phyloP scores from a whole-genome alignment of 2,113 vertebrate genomes.

The Gallinago paraguaiae region DNA sequence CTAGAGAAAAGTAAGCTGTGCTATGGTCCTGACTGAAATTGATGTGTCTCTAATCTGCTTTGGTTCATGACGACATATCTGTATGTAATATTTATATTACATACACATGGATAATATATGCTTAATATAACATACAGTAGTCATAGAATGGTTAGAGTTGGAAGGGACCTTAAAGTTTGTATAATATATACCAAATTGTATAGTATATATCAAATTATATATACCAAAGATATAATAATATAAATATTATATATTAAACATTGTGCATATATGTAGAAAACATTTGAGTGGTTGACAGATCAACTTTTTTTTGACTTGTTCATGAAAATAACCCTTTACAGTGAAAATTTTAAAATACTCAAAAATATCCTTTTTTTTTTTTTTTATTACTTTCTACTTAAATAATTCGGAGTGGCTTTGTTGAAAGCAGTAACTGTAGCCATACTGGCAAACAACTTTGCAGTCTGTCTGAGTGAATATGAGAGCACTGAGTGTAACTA shows the following conservation, averaged over 20 bases:
- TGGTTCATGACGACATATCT: neutral
- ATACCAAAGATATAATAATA: neutral
- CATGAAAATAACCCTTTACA: neutral
- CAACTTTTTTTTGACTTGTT: neutral
- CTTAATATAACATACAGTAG: neutral
- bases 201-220: too few relatives aligned
- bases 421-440: neutral
- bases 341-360: neutral
- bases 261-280: neutral
- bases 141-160: neutral
- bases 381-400: neutral
- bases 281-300: neutral
- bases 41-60: neutral
- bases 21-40: neutral
- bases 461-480: neutral
- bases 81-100: neutral
- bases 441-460: neutral
- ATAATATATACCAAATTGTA: too few relatives aligned
- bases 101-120: neutral
- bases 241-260: neutral
- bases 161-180: neutral
- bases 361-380: too few relatives aligned
- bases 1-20: neutral
- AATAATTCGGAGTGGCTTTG: neutral
- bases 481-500: neutral